Evolutionary conservation across 2,113 vertebrate species (phyloP).

Genomic region (Cacatua alba): DNA sequence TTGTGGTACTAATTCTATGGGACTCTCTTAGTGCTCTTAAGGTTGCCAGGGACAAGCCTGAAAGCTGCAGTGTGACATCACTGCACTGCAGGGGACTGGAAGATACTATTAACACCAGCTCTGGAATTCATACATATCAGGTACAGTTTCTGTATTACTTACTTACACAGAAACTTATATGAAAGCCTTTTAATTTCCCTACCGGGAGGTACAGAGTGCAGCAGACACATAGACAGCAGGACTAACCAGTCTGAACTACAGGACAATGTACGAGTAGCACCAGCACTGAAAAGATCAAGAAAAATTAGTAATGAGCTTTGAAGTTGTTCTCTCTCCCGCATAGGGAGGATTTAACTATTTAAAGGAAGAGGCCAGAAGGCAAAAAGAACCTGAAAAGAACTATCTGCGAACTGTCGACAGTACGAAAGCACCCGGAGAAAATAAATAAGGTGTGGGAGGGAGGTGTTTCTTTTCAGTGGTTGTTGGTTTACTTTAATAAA

Average conservation of each 20-base stretch:
- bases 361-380: not conserved
- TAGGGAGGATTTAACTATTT: not conserved
- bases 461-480: not conserved
- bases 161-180: not conserved
- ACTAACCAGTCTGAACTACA: not conserved
- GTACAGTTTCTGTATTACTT: not conserved
- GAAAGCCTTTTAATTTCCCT: not conserved
- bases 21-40: not conserved
- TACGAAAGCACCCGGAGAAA: not conserved
- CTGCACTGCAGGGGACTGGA: not conserved
- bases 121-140: not conserved
- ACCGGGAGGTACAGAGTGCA: rapidly evolving
- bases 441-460: not conserved
- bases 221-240: not conserved
- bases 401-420: not conserved
- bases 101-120: not conserved
- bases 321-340: not conserved
- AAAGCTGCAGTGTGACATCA: rapidly evolving
- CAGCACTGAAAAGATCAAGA: not conserved
- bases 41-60: not conserved
- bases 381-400: not conserved
- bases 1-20: not conserved
- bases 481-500: not conserved
- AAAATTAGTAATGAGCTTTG: not conserved
- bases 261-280: not conserved